Base-by-base conservation (phyloP, 2,113 vertebrate genomes). In the Alosa alosa region DNA sequence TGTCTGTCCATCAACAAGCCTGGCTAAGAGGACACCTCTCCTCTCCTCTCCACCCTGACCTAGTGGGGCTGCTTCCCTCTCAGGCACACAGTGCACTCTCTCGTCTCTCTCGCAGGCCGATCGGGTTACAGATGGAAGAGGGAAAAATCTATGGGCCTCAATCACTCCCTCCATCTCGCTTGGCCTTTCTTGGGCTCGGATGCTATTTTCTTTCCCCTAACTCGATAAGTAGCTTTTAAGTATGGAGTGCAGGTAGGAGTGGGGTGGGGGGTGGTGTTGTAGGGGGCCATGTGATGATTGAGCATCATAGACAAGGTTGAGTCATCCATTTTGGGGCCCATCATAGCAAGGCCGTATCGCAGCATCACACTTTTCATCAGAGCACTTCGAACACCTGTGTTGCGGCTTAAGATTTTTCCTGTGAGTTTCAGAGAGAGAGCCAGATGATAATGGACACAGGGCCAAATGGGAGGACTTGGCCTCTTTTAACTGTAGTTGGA, bases 181-280 rank as follows among this genome's bases (percentile, higher is more conserved):
- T 18, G 31, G 83, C 47, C 83, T 60, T 82, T 83, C 85, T 85
- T 82, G 85, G 83, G 91, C 94, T 89, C 93, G 93, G 93, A 92
- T 89, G 89, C 93, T 94, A 91, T 93, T 82, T 88, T 84, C 89
- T 93, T 92, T 92, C 90, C 90, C 92, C 91, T 94, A 95, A 96
- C 94, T 94, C 93, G 92, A 95, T 95, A 94, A 94, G 92, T 93
- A 94, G 94, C 95, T 95, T 95, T 95, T 92, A 95, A 95, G 92
- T 94, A 93, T 88, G 92, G 92, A 94, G 68, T 82, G 88, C 87
- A 85, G 81, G 25, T 31, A 64, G 41, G 46, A 72, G 22, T 6
- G 68, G 2, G 22, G 10, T 11, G 47, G 47, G 47, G n/a, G 64
- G n/a, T 17, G 57, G 68, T 7, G 46, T 52, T 52, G 49, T 36